These are phyloP conservation scores for Gorsachius magnificus DNA, from an alignment of 2,797 vertebrate species.

Conservation along the genomic window DNA sequence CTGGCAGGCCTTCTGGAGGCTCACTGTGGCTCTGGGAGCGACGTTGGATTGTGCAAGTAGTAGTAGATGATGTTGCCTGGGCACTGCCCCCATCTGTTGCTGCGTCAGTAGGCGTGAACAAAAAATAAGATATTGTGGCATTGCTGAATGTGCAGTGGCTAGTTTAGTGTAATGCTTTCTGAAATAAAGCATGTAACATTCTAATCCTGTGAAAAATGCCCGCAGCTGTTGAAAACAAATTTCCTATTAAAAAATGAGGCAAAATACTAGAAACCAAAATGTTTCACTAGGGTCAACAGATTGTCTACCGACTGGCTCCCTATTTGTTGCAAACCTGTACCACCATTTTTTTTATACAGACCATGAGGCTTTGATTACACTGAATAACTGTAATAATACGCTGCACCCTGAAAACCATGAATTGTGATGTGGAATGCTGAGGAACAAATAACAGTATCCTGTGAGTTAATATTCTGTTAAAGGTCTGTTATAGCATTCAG, in stretches of 20 bases:
- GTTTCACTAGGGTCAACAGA: not conserved
- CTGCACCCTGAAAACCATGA: not conserved
- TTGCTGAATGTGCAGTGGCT: not conserved
- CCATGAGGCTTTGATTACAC: fast-evolving
- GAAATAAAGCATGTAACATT: not conserved
- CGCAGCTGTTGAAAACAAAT: not conserved
- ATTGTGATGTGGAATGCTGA: not conserved
- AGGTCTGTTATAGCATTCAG: not conserved
- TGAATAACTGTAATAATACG: not conserved
- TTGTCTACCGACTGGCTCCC: not conserved
- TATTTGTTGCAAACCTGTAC: not conserved
- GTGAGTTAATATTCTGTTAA: not conserved
- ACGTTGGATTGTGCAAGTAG: fast-evolving
- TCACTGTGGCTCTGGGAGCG: not conserved
- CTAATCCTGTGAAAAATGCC: not conserved
- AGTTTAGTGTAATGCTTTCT: not conserved
- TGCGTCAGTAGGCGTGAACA: not conserved
- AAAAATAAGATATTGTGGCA: not conserved
- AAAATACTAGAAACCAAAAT: not conserved
- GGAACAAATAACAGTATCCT: not conserved
- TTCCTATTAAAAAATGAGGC: not conserved
- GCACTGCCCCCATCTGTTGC: not conserved
- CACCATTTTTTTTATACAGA: too few relatives aligned
- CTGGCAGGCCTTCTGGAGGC: not conserved
- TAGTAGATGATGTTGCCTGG: not conserved